phyloP scores from a whole-genome alignment of 1,140 invertebrate genomes.

The Coenobita brevimanus region DNA sequence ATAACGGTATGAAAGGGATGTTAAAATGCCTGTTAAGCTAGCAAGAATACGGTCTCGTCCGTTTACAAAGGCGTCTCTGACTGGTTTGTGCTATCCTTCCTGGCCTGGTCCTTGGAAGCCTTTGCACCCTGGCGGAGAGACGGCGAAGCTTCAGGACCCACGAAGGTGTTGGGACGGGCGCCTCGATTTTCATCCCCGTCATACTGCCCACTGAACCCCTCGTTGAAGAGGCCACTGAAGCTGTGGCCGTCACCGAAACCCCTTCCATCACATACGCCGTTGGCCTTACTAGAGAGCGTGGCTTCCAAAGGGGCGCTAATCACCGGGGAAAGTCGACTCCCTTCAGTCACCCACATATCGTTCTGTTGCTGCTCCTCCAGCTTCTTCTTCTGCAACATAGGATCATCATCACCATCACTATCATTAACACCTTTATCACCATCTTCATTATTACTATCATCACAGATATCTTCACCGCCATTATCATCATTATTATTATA shows the following conservation, averaged over 20 bases:
- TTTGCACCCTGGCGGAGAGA: no score
- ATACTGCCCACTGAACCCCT: conserved; percentile 7
- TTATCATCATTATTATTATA: no score
- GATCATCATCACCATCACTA: no score
- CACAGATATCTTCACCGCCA: no score
- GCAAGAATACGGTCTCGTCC: no score
- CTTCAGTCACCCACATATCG: conserved; percentile 41
- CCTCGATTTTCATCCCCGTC: background rate
- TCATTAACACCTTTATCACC: no score
- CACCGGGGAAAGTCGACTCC: background rate
- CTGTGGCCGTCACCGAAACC: conserved; percentile 57
- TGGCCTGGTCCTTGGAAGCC: no score
- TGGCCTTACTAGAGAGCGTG: conserved; percentile 41
- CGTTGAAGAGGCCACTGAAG: conserved; percentile 49
- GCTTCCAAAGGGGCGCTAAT: conserved; percentile 46
- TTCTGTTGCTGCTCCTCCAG: conserved; percentile 6
- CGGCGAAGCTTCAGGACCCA: conserved; percentile 1
- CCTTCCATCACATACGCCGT: conserved; percentile 51
- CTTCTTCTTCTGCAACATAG: conserved; percentile 9
- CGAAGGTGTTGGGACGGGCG: conserved; percentile 35
- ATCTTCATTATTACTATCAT: no score
- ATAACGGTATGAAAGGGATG: no score
- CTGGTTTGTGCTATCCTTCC: no score
- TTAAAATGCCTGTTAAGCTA: no score
- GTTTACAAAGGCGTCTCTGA: no score